Percentiles rank a stretch among this genome's conserved stretches.
These are phyloP conservation scores for Phenganax subtilis DNA, from an alignment of 92 coral and sea anemone genomes.

Conservation along the genomic window DNA sequence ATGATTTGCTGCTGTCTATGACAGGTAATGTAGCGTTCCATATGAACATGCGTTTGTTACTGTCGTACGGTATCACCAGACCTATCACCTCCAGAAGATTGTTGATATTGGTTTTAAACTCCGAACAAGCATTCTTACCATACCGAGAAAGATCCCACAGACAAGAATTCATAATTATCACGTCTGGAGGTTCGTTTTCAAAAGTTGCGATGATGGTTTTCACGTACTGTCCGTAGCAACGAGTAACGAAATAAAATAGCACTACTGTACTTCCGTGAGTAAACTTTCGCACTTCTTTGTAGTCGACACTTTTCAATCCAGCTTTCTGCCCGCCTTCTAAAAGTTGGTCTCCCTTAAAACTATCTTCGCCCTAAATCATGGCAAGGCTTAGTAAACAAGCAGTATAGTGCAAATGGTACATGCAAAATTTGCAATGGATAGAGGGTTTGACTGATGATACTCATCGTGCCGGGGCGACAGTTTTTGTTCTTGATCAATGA, in stretches of 20 bases:
- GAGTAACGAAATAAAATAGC: conserved; percentile 71
- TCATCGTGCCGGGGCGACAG: no score
- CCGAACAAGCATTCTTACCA: conserved; percentile 54
- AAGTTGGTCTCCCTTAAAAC: conserved; percentile 66
- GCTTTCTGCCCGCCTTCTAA: conserved; percentile 57
- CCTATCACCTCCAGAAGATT: conserved; percentile 52
- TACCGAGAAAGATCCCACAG: conserved; percentile 88
- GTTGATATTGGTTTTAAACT: conserved; percentile 57
- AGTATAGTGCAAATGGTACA: conserved; percentile 5
- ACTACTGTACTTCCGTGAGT: conserved; percentile 38
- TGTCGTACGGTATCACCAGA: conserved; percentile 37
- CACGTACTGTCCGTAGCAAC: conserved; percentile 74
- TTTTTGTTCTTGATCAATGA: no score
- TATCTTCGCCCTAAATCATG: conserved; percentile 60
- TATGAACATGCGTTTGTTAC: conserved; percentile 55
- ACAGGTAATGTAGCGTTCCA: conserved; percentile 88
- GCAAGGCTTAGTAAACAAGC: background rate
- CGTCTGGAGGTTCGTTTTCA: conserved; percentile 61
- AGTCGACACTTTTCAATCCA: conserved; percentile 56
- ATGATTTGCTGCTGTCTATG: conserved; percentile 56
- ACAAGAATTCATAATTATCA: conserved; percentile 78
- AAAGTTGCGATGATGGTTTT: conserved; percentile 63
- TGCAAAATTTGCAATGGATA: no score
- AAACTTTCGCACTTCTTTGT: conserved; percentile 81
- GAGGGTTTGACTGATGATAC: no score